A percentile compares a stretch with the other conserved stretches of the same genome.
These are phyloP conservation scores for Nothobranchius kuhntae DNA, from an alignment of 2,113 vertebrate species.

Conservation along the genomic window DNA sequence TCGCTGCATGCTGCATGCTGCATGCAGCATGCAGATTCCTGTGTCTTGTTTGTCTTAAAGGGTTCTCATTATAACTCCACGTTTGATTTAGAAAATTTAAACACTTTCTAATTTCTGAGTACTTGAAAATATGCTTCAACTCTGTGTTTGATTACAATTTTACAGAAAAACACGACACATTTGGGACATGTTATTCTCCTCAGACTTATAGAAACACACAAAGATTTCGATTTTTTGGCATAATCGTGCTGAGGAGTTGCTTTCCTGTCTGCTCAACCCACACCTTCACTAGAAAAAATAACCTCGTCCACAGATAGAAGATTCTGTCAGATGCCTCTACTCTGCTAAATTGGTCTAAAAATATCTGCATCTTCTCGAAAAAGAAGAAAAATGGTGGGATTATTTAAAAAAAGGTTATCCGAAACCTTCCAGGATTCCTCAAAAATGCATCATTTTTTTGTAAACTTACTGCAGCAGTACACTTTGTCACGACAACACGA, in stretches of 20 bases:
- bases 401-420: slow-evolving; percentile 12
- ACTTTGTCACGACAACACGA: not conserved
- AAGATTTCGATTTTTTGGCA: slow-evolving; percentile 10
- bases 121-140: not conserved
- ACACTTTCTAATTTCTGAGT: not conserved
- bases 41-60: not conserved
- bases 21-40: not conserved
- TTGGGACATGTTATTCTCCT: not conserved
- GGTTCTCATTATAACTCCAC: not conserved
- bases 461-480: not conserved
- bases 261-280: slow-evolving; percentile 18
- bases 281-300: slow-evolving; percentile 15
- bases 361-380: slow-evolving; percentile 23
- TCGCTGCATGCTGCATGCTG: not conserved
- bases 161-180: not conserved
- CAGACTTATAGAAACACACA: not conserved
- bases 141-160: not conserved
- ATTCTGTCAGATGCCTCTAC: slow-evolving; percentile 33
- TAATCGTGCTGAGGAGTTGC: slow-evolving; percentile 13
- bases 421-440: slow-evolving; percentile 11
- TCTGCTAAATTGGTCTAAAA: slow-evolving; percentile 44
- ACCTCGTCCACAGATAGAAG: slow-evolving; percentile 19
- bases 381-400: not conserved
- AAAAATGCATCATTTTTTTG: not conserved
- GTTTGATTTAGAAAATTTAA: not conserved